Evolutionary conservation across 2,888 invertebrate species (phyloP), one percentile per base, ranked within the genome.

Genomic region (Drosophila nr. medialis): DNA sequence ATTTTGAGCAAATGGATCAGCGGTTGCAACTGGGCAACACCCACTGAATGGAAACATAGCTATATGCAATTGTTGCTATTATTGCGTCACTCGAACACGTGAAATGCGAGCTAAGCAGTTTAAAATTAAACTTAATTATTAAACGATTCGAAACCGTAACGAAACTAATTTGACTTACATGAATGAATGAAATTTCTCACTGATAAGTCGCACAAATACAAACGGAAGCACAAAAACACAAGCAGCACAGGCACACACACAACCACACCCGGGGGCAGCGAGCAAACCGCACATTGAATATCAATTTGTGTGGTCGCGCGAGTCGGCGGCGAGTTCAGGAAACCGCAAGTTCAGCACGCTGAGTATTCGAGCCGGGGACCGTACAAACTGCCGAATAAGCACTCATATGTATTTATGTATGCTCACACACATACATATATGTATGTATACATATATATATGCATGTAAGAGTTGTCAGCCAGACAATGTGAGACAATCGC

Each of bases 1-100:
- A 38, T 38, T 32, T 30, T 5, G 5, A 50, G 40, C 62, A n/a
- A 36, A 34, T 55, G 48, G 58, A 42, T 29, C 58, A 30, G 54
- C 45, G 65, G 42, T 48, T 67, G 45, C 29, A 32, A 32, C 18
- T n/a, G 45, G 36, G 42, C 65, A 53, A 29, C 53, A 45, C 40
- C 62, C 55, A 56, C 8, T 55, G 24, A 45, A 24, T 4, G 15
- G 8, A 13, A 34, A 18, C 3, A 36, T 24, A 29, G 34, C 34
- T 40, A 53, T 13, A 66, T 70, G 88, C 77, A 84, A 89, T 86
- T 67, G 21, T 36, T 27, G 59, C 36, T n/a, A 29, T 53, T 64
- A 86, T 84, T 84, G 83, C 84, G 84, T 84, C 89, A 89, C 76
- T 84, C 70, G 61, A 72, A 77, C 71, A 69, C 79, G 75, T 72